Conservation (phyloP, 1,140 invertebrate species). For the Heliconius congener region DNA sequence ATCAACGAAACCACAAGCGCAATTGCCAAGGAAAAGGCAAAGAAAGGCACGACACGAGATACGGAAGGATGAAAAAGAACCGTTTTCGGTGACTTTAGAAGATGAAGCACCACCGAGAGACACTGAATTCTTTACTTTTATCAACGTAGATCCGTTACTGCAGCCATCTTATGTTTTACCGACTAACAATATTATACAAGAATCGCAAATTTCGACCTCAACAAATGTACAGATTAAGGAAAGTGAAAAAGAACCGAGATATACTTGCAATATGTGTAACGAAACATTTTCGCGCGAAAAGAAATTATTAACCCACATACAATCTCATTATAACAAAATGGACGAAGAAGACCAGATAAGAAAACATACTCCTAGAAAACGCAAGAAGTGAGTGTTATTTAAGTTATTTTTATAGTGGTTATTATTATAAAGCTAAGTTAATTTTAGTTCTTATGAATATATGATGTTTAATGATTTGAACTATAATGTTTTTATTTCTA, state of each 20-base stretch:
- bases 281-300: constrained; percentile 66
- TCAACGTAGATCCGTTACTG: constrained; percentile 71
- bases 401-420: not conserved
- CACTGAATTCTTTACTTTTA: constrained; percentile 68
- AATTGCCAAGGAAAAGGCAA: constrained; percentile 51
- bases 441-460: not conserved
- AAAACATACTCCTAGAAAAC: constrained; percentile 38
- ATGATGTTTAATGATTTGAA: not conserved
- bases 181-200: constrained; percentile 71
- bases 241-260: constrained; percentile 48
- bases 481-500: too few relatives aligned
- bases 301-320: constrained; percentile 67
- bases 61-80: constrained; percentile 43
- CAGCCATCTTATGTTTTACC: constrained; percentile 76
- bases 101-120: constrained; percentile 53
- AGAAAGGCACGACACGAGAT: constrained; percentile 44
- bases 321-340: constrained; percentile 67
- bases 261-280: constrained; percentile 69
- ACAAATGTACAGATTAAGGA: constrained; percentile 48
- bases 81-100: constrained; percentile 61
- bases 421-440: not conserved
- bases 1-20: constrained; percentile 61
- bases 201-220: constrained; percentile 74
- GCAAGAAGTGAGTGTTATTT: constrained; percentile 21
- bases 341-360: constrained; percentile 61